Percentiles rank a stretch among this genome's conserved stretches.
Conservation (phyloP, 2,797 vertebrate species). For the Lepus townsendii region DNA sequence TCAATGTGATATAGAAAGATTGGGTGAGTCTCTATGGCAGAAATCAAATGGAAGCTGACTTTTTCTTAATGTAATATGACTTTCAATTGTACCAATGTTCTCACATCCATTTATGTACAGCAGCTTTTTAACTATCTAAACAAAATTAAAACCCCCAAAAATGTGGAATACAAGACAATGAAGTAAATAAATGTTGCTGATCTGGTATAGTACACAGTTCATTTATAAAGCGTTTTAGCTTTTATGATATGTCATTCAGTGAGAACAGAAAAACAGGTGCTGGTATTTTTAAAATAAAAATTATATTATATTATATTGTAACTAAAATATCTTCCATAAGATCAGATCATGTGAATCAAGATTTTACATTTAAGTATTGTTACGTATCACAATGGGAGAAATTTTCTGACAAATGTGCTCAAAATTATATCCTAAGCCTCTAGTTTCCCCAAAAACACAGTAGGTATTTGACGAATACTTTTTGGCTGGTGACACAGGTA, state of each 20-base stretch:
- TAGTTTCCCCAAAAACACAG: neutral
- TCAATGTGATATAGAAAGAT: neutral
- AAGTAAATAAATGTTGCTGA: neutral
- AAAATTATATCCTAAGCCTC: neutral
- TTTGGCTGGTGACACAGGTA: neutral
- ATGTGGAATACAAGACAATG: neutral
- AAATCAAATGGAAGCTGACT: neutral
- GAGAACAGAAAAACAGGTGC: neutral
- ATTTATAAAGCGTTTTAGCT: neutral
- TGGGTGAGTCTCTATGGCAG: neutral
- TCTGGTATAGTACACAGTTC: neutral
- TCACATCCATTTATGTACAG: conserved; percentile 28
- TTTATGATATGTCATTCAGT: neutral
- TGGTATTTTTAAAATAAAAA: conserved; percentile 29
- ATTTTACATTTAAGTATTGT: neutral
- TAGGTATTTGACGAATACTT: neutral
- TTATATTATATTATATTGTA: neutral
- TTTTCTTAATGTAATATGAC: neutral
- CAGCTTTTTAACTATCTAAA: neutral
- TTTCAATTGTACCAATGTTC: neutral
- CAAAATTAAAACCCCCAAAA: neutral
- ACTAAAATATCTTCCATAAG: neutral
- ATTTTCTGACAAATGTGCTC: neutral
- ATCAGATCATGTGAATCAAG: neutral
- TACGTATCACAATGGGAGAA: neutral